Evolutionary conservation across 1,140 invertebrate genomes (phyloP), one percentile per base, ranked within the genome.

Genomic region (Platyura marginata): DNA sequence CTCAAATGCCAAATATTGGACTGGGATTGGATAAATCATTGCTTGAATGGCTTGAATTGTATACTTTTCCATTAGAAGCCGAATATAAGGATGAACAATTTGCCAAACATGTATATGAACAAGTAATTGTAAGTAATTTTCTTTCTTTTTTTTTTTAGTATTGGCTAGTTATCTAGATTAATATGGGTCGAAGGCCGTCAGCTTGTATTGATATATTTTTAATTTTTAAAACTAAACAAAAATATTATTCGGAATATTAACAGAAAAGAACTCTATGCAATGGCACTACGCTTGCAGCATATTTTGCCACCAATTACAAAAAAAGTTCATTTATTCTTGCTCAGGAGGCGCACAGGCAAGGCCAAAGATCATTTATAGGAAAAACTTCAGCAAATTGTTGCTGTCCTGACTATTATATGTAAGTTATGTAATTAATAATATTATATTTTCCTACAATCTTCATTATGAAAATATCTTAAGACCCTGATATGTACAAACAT

Each of bases 261-360:
- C 47, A 88, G 84, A 69, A 70, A 63, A 68, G 73, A 46, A 74
- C 82, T 15, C 52, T 92, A 35, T 61, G 57, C 19, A 66, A 72
- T 63, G 89, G 89, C 13, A 91, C 88, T 21, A 94, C 89, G 1
- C 85, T 86, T 25, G 85, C 86, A 1, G 79, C 77, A 47, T 94
- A 92, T 57, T 92, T 81, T 68, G 85, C 77, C 15, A 82, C 86
- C 1, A 72, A 91, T 11, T 79, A 87, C 55, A 51, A 67, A 23
- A 67, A 82, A 35, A 75, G 81, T n/a, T 77, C 73, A 23, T 47
- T 79, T 33, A 65, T 77, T 44, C 63, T 94, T 16, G 84, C 74
- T 2, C 65, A 82, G 48, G 70, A 72, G 53, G 74, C 64, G 3
- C 51, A 66, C 2, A 61, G 69, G 47, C 62, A 74, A 48, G 79